Base-by-base conservation (phyloP, 2,888 invertebrate genomes). In the Crossocerus cetratus region DNA sequence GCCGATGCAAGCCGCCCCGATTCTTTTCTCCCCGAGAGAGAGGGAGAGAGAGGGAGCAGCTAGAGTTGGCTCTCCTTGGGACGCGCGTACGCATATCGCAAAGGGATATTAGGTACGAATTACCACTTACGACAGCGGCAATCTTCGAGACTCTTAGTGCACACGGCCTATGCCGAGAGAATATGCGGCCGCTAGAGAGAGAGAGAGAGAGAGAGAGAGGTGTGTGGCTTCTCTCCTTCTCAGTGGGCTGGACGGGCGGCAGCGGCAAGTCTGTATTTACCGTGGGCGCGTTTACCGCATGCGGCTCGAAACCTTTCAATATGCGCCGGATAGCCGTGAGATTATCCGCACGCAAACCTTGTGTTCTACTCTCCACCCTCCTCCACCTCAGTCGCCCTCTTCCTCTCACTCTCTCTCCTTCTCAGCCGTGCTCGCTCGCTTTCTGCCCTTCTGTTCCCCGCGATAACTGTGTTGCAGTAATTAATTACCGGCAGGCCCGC, bases 341-440 rank as follows among this genome's bases (percentile, higher is more conserved):
- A 81, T 81, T 81, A 81, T 69, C 77, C 75, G 74, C 79, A 79
- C 80, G 80, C 80, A 74, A 79, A 32, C 32, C 32, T 32, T 32
- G 32, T 11, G 8, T 32, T 32, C 32, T 32, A 5, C 32, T 32
- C 32, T 32, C 32, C 32, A 32, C 32, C 32, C 32, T 32, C 32
- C 2, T 32, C 32, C 32, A 32, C 11, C 5, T 32, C 32, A 8
- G 11, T 32, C 32, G 8, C 32, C 5, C 32, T 32, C 65, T 32
- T 11, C 32, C 32, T 8, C 32, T 32, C 65, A 54, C 70, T 65
- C 23, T n/a, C 0, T 4, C n/a, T n/a, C n/a, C n/a, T n/a, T n/a
- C n/a, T n/a, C n/a, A n/a, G n/a, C n/a, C 49, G 13, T 16, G 13
- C 49, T 49, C 23, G 44, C 62, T 55, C 45, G 32, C 59, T 32